Percentiles rank a stretch among this genome's conserved stretches.
Evolutionary conservation across 2,113 vertebrate genomes (phyloP).

Genomic region (Amazona guildingii): DNA sequence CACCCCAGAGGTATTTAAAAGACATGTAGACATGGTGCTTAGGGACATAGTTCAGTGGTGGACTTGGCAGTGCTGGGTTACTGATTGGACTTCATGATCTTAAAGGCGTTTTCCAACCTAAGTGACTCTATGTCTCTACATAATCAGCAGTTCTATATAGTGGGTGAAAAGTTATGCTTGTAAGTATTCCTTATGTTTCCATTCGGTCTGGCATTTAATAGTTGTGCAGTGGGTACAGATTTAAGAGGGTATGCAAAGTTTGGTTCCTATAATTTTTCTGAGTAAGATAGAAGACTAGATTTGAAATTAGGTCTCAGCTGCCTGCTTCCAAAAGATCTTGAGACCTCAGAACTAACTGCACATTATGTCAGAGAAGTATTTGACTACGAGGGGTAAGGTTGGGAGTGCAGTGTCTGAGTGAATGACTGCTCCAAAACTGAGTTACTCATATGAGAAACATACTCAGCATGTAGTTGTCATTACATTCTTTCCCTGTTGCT

Average conservation of each 20-base stretch:
- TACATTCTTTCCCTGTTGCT: background rate
- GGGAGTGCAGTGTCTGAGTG: background rate
- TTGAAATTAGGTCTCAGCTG: background rate
- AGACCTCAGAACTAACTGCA: background rate
- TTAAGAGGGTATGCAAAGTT: background rate
- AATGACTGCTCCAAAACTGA: background rate
- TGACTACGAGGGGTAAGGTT: background rate
- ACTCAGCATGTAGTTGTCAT: accelerated
- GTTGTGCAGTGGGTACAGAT: background rate
- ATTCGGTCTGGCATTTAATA: background rate
- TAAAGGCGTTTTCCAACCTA: background rate
- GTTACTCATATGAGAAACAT: background rate
- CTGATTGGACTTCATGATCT: background rate
- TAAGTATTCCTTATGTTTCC: background rate
- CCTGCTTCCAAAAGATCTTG: background rate
- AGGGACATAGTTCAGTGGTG: background rate
- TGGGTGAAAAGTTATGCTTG: background rate
- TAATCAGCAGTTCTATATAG: background rate
- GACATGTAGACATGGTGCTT: background rate
- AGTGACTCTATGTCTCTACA: background rate
- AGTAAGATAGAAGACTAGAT: background rate
- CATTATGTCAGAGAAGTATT: background rate
- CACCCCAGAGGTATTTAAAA: background rate
- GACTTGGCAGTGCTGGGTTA: background rate
- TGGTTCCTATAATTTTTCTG: background rate